Evolutionary conservation across 2,113 vertebrate species (phyloP), one percentile per base, ranked within the genome.

Genomic region (Collichthys lucidus): DNA sequence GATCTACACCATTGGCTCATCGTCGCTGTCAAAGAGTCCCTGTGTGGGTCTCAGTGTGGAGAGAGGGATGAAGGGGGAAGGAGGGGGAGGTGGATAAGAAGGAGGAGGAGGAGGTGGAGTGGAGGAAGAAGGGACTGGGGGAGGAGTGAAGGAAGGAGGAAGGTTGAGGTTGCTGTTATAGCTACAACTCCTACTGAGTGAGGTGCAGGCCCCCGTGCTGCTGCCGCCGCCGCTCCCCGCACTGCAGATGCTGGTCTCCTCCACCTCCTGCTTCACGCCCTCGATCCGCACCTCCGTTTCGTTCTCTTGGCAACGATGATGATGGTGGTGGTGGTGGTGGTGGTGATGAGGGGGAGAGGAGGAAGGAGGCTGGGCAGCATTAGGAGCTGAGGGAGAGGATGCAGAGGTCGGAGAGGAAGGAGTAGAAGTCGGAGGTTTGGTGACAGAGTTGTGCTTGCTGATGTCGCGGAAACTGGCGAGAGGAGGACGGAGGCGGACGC

Each of bases 391-490:
- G 6, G 68, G 84, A 47, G 57, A 17, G 24, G 61, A 44, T 15
- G 42, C 11, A 67, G 74, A 31, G 44, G 55, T 49, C 0, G 63
- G 67, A 22, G 79, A 64, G 42, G 73, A 78, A 44, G 83, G 82
- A 15, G 78, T 17, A 17, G 84, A 80, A 14, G 81, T 70, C 0
- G 84, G 72, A 24, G 92, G 77, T 49, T 92, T 87, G 8, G 92
- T 35, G 40, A 86, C 80, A 0, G 92, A 90, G 60, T 80, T 91
- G 75, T 59, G 91, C 56, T 81, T 95, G 65, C 72, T 95, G 57
- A 94, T 92, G 29, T 94, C 96, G 0, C 97, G 95, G 69, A 99
- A 97, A 71, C 98, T 99, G 91, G 98, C 98, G 0, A 99, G 95
- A 0, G 97, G 98, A 0, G 98, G 97, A 2, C 96, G 96, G 40